Conservation (phyloP, 2,797 vertebrate species). For the Dromococcyx pavoninus region DNA sequence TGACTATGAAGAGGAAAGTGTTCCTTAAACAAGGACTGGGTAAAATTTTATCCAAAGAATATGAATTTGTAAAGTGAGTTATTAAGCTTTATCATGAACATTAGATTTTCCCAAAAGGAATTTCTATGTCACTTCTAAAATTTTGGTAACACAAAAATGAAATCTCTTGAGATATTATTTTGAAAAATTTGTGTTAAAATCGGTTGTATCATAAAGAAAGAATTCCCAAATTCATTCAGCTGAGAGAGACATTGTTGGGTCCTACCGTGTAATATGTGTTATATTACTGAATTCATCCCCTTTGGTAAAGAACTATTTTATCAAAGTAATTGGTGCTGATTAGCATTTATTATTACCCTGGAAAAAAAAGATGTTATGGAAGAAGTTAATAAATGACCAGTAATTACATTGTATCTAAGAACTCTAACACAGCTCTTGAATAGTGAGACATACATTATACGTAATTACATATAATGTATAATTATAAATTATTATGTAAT, state of each 20-base stretch:
- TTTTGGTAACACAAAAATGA: neutral
- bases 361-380: neutral
- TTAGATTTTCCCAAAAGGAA: neutral
- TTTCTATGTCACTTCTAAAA: neutral
- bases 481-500: neutral
- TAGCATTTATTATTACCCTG: neutral
- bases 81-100: neutral
- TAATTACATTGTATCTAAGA: neutral
- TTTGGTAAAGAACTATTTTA: neutral
- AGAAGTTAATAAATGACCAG: neutral
- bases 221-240: neutral
- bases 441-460: neutral
- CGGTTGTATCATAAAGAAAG: neutral
- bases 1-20: neutral
- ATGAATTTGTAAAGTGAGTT: neutral
- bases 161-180: neutral
- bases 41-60: neutral
- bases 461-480: neutral
- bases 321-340: neutral
- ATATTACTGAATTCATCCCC: neutral
- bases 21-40: neutral
- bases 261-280: neutral
- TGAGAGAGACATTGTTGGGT: neutral
- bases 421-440: neutral
- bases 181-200: neutral